These are phyloP conservation scores for Acrocephalus arundinaceus DNA, from an alignment of 2,113 vertebrate genomes.

Conservation along the genomic window DNA sequence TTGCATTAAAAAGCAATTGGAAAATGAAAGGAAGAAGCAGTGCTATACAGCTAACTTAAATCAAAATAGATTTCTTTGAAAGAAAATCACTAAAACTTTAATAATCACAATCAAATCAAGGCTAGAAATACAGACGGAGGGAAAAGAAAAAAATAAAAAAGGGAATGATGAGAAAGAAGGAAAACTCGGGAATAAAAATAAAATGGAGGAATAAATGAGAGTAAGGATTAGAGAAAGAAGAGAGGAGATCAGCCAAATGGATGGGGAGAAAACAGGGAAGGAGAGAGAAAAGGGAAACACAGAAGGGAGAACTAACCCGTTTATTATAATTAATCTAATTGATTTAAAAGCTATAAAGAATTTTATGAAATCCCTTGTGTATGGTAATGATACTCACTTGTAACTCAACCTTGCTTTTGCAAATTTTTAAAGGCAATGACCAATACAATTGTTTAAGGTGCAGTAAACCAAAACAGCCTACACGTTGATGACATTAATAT, in stretches of 20 bases:
- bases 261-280: background rate
- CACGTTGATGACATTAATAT: background rate
- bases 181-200: background rate
- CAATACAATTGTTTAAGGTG: background rate
- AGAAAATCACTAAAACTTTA: background rate
- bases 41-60: background rate
- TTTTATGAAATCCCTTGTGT: background rate
- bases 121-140: background rate
- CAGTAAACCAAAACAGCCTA: background rate
- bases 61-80: background rate
- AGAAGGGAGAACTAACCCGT: background rate
- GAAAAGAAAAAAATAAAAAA: background rate
- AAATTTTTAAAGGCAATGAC: background rate
- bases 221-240: background rate
- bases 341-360: background rate
- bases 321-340: background rate
- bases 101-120: background rate
- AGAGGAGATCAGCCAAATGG: background rate
- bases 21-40: background rate
- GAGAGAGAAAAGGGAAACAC: background rate
- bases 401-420: background rate
- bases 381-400: background rate
- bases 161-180: background rate
- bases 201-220: background rate
- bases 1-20: background rate